Percentiles rank a stretch among this genome's conserved stretches.
phyloP scores from a whole-genome alignment of 1,140 invertebrate genomes.

The Leptestheria dahalacensis region DNA sequence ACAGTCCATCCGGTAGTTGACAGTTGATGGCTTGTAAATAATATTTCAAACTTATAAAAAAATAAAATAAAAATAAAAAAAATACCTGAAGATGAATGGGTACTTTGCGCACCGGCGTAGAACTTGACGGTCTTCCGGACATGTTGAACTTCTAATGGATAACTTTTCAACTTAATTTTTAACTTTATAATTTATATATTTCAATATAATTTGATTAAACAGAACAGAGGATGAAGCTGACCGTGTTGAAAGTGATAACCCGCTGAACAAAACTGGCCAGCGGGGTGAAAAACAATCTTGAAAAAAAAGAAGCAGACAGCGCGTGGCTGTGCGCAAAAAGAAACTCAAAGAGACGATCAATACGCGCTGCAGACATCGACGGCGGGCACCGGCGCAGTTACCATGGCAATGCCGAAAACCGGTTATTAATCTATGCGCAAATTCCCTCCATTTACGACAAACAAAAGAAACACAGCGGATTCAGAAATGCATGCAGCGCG shows the following conservation, averaged over 20 bases:
- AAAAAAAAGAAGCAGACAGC: no score
- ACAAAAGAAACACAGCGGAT: no score
- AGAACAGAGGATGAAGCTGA: not conserved
- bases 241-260: not conserved
- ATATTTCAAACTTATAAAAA: conserved; percentile 13
- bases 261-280: no score
- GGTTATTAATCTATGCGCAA: no score
- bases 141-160: not conserved
- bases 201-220: not conserved
- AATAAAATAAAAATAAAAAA: not conserved
- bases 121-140: conserved; percentile 8
- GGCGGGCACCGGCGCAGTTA: not conserved
- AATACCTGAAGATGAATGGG: conserved; percentile 80
- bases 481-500: no score
- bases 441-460: no score
- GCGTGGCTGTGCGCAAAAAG: no score
- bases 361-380: not conserved
- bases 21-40: not conserved
- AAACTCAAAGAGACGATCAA: not conserved
- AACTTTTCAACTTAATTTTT: no score
- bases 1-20: no score
- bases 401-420: not conserved
- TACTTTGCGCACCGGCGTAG: conserved; percentile 71
- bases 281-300: no score
- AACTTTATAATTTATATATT: not conserved